Evolutionary conservation across 2,888 invertebrate species (phyloP), one percentile per base, ranked within the genome.

Genomic region (Xanthia icteritia): DNA sequence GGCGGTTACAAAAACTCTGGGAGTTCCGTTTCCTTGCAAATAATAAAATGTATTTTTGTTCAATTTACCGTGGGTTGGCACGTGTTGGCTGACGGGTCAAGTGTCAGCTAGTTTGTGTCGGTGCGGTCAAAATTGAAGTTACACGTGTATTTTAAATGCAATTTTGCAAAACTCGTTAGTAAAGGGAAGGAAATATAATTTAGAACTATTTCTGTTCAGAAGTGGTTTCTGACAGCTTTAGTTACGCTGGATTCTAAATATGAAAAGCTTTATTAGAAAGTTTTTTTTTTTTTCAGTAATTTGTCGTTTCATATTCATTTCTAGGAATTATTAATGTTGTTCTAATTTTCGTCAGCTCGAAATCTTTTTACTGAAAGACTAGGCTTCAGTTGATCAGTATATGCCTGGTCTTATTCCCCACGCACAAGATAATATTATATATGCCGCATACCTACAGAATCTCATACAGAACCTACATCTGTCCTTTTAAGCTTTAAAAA

Each of bases 41-140:
- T 71, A 71, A 65, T 42, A 81, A 81, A 74, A 39, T 39, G 61
- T 64, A 75, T 69, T 73, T 79, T 80, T 61, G 20, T 79, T 69
- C 8, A 48, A 39, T 63, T 61, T 61, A 39, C 56, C 51, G 15
- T 27, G 9, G 63, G 48, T n/a, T 31, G 17, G 48, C 48, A 75
- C 70, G 85, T 71, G 82, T 60, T 27, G 17, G 13, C 11, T 60
- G 61, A 27, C 13, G 64, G 71, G 71, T 81, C 63, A 68, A 71
- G 64, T 68, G 75, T 64, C 64, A 36, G 60, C 39, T 39, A 69
- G 67, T 48, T 73, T 73, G 42, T 56, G 61, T 56, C 48, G 56
- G 27, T n/a, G 71, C 48, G 63, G 45, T 54, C 63, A 71, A 63
- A 71, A 70, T 66, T 36, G 69, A n/a, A 45, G 13, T 65, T 54